Base-by-base conservation (phyloP, 2,113 vertebrate species). In the Scomber japonicus region DNA sequence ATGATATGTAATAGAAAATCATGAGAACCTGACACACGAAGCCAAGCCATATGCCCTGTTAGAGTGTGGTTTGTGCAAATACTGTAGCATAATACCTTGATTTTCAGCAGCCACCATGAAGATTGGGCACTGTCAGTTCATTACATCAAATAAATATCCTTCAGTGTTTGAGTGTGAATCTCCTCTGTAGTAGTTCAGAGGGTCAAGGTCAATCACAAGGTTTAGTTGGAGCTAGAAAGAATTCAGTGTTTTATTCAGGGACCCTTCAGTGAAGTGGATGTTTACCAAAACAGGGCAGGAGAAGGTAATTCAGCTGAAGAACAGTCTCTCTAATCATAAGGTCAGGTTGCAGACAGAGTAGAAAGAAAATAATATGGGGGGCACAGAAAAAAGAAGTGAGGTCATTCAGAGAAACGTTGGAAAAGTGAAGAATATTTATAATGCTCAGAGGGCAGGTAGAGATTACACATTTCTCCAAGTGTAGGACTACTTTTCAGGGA, bases 1-100 rank as follows among this genome's bases (percentile, higher is more conserved):
- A 75, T 1, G 3, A 50, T 50, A 53, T 5, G 56, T 27, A 54
- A 75, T 1, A 13, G 48, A 51, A 56, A 78, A 69, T 60, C 51
- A 21, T 4, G 45, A 57, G 59, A 50, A 60, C 27, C 11, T 19
- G 31, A 30, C 9, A 12, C 67, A 40, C 46, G 30, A 44, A 65
- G 24, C 15, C 12, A 14, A 46, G 49, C 44, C 44, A 35, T 19
- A 15, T 3, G 30, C 27, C 27, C 16, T 24, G 19, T 56, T n/a
- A 2, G 2, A 49, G 35, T 40, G 35, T 40, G 8, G 35, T 40
- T 40, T 40, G 35, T 27, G 24, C 24, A 40, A 7, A 40, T 40
- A 40, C 8, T 40, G 35, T 49, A n/a, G 5, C 15, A 30, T 5
- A 6, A 5, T 44, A 12, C 9, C 4, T 5, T 24, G 2, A 21